Evolutionary conservation across 2,888 invertebrate genomes (phyloP), one percentile per base, ranked within the genome.

Genomic region (Leptogaster cylindrica): DNA sequence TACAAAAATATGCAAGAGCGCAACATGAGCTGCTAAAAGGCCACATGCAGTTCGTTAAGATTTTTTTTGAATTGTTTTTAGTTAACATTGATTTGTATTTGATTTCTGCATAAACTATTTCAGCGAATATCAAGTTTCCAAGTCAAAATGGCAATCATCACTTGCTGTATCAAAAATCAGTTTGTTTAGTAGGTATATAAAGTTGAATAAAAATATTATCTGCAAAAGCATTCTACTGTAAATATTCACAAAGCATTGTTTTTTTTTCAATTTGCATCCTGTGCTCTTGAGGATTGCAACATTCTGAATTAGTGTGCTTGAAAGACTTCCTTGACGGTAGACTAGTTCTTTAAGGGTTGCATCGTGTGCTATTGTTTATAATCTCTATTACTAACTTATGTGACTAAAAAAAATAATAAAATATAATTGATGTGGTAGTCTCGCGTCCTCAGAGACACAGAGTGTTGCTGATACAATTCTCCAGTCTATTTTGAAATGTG

Each of bases 401-500:
- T 31, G 36, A 23, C 55, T 55, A 55, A 36, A 36, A n/a, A n/a
- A n/a, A n/a, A n/a, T n/a, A n/a, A n/a, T n/a, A n/a, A n/a, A n/a
- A n/a, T n/a, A 14, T 55, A 55, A 55, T 36, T 55, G 55, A 55
- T 18, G 55, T 36, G 55, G 23, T 36, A 23, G 23, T n/a, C n/a
- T n/a, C n/a, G n/a, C 16, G 16, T 41, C 10, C 41, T 41, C 36
- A 6, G 25, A 12, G 46, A 20, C 46, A 10, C 23, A 36, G 36
- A 39, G 23, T 55, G n/a, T 18, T 12, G 20, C 25, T 46, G 46
- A 6, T 46, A 20, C 14, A 6, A n/a, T 14, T 36, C 4, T 18
- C 14, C 28, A 27, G 10, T 41, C 72, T 76, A 75, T 65, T 75
- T 74, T 69, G 73, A 73, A 68, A 81, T 73, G 70, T 76, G 73